A percentile compares a stretch with the other conserved stretches of the same genome.
phyloP scores from a whole-genome alignment of 2,888 invertebrate genomes.

The Trichogramma evanescens region DNA sequence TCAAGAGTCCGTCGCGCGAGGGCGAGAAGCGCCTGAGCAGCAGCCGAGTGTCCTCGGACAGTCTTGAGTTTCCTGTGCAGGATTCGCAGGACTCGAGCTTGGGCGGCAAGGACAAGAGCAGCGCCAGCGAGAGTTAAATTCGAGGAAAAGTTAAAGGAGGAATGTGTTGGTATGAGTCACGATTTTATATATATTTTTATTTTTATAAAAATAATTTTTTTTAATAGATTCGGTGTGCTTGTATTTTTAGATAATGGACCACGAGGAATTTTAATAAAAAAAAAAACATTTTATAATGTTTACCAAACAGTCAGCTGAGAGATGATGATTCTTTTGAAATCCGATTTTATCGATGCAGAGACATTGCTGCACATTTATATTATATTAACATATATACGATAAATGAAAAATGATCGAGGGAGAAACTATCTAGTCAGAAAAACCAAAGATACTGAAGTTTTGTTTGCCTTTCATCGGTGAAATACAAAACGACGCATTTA shows the following conservation, averaged over 20 bases:
- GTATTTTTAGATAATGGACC: constrained; percentile 32
- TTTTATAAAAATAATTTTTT: background rate
- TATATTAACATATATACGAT: too few species aligned
- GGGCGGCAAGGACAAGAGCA: constrained; percentile 23
- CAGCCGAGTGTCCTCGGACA: constrained; percentile 42
- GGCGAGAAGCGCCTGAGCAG: constrained; percentile 29
- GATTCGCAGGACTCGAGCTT: constrained; percentile 30
- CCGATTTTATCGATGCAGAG: too few species aligned
- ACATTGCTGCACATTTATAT: too few species aligned
- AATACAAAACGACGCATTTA: constrained; percentile 27
- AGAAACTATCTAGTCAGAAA: too few species aligned
- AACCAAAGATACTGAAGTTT: too few species aligned
- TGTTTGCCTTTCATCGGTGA: too few species aligned
- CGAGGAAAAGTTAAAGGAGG: constrained; percentile 1
- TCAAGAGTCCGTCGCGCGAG: constrained; percentile 34
- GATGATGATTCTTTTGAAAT: constrained; percentile 16
- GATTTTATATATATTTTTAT: background rate
- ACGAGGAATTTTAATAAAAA: constrained; percentile 6
- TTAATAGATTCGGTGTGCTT: too few species aligned
- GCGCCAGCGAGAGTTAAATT: constrained; percentile 32
- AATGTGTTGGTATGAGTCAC: constrained; percentile 17
- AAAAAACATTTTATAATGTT: constrained; percentile 23
- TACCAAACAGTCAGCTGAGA: constrained; percentile 24
- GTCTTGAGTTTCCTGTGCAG: constrained; percentile 38
- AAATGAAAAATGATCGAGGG: too few species aligned